A percentile compares a stretch with the other conserved stretches of the same genome.
These are phyloP conservation scores for Lottia scabra DNA, from an alignment of 2,888 invertebrate genomes.

Conservation along the genomic window DNA sequence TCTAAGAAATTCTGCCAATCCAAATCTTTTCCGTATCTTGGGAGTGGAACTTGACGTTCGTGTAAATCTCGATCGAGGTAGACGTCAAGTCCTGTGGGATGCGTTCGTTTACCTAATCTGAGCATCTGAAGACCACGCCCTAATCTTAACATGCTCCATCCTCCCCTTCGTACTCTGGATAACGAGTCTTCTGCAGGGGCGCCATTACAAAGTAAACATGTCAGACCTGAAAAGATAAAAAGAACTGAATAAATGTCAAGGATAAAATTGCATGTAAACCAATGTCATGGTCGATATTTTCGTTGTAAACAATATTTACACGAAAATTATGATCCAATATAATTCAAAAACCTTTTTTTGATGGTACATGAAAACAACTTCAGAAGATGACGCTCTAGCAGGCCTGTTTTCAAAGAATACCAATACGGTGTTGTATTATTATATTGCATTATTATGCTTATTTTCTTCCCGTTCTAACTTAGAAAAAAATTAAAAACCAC, in stretches of 20 bases:
- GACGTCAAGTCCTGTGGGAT: not conserved
- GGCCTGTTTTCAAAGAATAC: no score
- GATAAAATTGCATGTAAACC: no score
- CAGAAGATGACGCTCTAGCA: no score
- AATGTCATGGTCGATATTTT: no score
- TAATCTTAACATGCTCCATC: conserved; percentile 28
- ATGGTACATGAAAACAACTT: no score
- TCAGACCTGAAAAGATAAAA: not conserved
- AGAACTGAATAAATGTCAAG: not conserved
- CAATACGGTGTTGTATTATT: no score
- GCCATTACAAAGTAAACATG: not conserved
- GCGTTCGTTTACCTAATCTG: conserved; percentile 29
- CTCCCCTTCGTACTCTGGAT: conserved; percentile 17
- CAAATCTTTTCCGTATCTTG: conserved; percentile 21
- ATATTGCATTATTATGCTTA: no score
- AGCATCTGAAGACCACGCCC: conserved; percentile 33
- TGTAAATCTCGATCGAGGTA: conserved; percentile 2
- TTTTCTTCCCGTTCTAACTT: no score
- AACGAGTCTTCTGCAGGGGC: not conserved
- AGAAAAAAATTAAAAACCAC: no score
- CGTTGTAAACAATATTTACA: no score
- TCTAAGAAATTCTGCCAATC: not conserved
- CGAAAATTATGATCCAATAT: no score
- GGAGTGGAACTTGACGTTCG: conserved; percentile 22
- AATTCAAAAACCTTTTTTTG: no score